These are phyloP conservation scores for Listrodromus nycthemerus DNA, from an alignment of 2,888 invertebrate species.

Conservation along the genomic window DNA sequence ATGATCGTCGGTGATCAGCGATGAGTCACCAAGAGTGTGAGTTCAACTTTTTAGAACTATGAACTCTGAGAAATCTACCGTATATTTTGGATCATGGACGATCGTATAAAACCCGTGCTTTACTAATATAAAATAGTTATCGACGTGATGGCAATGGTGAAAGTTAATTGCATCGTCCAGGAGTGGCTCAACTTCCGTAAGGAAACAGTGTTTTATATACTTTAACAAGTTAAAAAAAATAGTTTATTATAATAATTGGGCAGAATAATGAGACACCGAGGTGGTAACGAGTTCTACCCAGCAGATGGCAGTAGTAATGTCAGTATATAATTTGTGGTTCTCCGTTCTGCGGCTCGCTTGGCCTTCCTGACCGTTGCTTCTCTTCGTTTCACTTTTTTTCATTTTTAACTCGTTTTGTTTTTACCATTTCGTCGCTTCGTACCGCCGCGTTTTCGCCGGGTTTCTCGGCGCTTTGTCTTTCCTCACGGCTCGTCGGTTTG, in stretches of 20 bases:
- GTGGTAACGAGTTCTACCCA: neutral
- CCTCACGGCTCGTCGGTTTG: conserved; percentile 31
- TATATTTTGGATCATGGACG: too few relatives aligned
- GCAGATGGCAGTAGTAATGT: neutral
- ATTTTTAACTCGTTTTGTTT: conserved; percentile 16
- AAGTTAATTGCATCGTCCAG: neutral
- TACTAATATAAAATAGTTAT: too few relatives aligned
- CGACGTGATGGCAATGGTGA: neutral
- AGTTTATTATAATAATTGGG: neutral
- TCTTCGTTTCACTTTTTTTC: neutral
- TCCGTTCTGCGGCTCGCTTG: neutral
- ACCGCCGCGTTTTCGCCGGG: neutral
- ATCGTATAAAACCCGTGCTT: too few relatives aligned
- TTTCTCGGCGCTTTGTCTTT: neutral
- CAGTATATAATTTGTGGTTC: neutral
- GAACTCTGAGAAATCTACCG: too few relatives aligned
- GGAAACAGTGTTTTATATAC: neutral
- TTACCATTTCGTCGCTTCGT: conserved; percentile 5
- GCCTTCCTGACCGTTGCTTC: neutral
- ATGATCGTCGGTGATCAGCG: too few relatives aligned
- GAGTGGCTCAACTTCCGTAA: neutral
- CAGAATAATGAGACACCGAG: neutral
- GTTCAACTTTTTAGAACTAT: too few relatives aligned
- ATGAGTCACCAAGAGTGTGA: too few relatives aligned
- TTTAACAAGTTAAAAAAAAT: neutral